Evolutionary conservation across 2,888 invertebrate species (phyloP).

Genomic region (Epinotia demarniana): DNA sequence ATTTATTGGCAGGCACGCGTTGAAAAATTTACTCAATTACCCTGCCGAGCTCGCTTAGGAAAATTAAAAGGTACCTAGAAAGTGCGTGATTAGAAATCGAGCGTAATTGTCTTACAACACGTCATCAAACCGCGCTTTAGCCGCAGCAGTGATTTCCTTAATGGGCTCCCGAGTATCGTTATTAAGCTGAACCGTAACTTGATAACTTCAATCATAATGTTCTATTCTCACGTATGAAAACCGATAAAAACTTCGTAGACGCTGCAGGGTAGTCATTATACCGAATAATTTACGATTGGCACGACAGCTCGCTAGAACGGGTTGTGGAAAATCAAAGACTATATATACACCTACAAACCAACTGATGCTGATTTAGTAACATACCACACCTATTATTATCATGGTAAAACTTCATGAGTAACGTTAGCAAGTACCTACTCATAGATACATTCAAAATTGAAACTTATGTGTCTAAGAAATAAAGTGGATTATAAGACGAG

Average conservation of each 20-base stretch:
- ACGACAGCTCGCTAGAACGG: slow-evolving; percentile 51
- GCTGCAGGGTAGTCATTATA: slow-evolving; percentile 65
- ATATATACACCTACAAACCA: too few relatives aligned
- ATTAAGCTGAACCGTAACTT: slow-evolving; percentile 48
- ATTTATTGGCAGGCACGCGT: too few relatives aligned
- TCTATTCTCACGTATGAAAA: slow-evolving; percentile 68
- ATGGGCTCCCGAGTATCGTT: slow-evolving; percentile 48
- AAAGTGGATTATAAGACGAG: background rate
- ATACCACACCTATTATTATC: slow-evolving; percentile 7
- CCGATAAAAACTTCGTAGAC: slow-evolving; percentile 78
- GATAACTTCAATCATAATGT: slow-evolving; percentile 64
- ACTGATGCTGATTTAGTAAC: slow-evolving; percentile 12
- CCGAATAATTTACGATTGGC: slow-evolving; percentile 66
- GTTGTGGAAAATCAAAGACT: slow-evolving; percentile 28
- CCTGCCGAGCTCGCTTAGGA: background rate
- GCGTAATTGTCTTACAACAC: slow-evolving; percentile 38
- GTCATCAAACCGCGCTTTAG: slow-evolving; percentile 52
- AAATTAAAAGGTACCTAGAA: slow-evolving; percentile 10
- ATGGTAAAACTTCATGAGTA: background rate
- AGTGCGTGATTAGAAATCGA: slow-evolving; percentile 12
- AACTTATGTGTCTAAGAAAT: background rate
- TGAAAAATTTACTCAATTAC: background rate
- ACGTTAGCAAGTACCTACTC: background rate
- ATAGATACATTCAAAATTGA: background rate
- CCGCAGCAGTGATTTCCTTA: slow-evolving; percentile 55